These are phyloP conservation scores for Physeter macrocephalus DNA, from an alignment of 2,113 vertebrate species.

Conservation along the genomic window DNA sequence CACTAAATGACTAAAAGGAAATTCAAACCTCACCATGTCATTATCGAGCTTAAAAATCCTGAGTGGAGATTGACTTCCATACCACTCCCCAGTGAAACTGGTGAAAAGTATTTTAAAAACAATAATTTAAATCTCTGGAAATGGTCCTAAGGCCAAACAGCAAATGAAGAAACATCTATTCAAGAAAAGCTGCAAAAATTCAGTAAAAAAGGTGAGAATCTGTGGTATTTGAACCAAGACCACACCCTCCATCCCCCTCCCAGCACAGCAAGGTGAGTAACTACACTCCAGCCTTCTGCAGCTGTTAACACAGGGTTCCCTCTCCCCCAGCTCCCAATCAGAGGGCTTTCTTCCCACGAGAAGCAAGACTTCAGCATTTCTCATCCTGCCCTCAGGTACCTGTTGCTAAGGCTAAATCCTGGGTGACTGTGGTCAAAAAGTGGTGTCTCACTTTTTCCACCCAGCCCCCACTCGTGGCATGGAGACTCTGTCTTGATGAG, in stretches of 20 bases:
- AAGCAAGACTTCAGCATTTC: not conserved
- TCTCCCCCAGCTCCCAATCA: not conserved
- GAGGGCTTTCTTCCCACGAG: not conserved
- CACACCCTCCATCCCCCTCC: not conserved
- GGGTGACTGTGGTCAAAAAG: not conserved
- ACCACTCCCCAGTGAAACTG: not conserved
- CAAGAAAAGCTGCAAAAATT: not conserved
- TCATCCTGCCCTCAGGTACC: not conserved
- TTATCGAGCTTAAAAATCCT: slow-evolving; percentile 4
- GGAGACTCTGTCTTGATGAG: not conserved
- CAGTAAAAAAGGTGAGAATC: not conserved
- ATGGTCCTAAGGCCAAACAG: not conserved
- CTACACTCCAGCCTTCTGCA: not conserved
- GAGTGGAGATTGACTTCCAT: not conserved
- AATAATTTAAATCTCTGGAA: not conserved
- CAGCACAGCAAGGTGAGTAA: not conserved
- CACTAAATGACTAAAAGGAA: not conserved
- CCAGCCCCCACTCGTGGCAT: not conserved
- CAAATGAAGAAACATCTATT: not conserved
- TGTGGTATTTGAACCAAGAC: not conserved
- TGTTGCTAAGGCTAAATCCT: not conserved
- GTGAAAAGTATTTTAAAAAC: not conserved
- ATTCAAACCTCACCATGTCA: not conserved
- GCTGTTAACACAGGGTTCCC: not conserved
- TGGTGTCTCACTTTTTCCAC: not conserved